phyloP scores from a whole-genome alignment of 2,888 invertebrate species.

The Lottia scabra region DNA sequence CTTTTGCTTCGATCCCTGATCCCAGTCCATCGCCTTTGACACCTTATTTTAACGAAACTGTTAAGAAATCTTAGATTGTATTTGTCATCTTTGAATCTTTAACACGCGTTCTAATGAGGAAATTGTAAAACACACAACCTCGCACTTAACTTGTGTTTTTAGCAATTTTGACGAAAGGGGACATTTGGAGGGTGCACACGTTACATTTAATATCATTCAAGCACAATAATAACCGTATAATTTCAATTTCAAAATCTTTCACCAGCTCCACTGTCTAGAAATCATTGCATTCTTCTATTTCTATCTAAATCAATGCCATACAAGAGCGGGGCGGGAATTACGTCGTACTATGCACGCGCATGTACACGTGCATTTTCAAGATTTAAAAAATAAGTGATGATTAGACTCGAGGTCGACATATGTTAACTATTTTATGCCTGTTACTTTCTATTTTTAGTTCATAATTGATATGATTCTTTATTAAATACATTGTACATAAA shows the following conservation, averaged over 20 bases:
- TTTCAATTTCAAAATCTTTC: too few species aligned
- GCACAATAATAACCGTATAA: too few species aligned
- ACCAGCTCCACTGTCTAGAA: too few species aligned
- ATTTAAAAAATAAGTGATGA: neutral
- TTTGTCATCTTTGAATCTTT: neutral
- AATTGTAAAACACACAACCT: neutral
- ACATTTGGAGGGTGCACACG: too few species aligned
- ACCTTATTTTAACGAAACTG: too few species aligned
- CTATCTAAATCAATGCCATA: neutral
- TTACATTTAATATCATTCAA: too few species aligned
- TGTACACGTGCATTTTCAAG: neutral
- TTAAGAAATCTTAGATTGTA: too few species aligned
- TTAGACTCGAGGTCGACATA: neutral
- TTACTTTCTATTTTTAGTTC: neutral
- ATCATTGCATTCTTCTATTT: neutral
- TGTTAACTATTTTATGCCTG: neutral
- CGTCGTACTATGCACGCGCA: neutral
- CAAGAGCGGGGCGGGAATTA: neutral
- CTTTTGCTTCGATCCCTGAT: too few species aligned
- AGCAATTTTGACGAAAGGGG: neutral
- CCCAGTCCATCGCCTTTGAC: too few species aligned
- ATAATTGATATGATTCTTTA: too few species aligned
- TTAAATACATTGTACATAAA: too few species aligned
- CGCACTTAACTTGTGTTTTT: neutral
- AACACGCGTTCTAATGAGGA: neutral